phyloP scores from a whole-genome alignment of 30 jellyfish, hydroid and myxozoan species.

The Aurelia coerulea region DNA sequence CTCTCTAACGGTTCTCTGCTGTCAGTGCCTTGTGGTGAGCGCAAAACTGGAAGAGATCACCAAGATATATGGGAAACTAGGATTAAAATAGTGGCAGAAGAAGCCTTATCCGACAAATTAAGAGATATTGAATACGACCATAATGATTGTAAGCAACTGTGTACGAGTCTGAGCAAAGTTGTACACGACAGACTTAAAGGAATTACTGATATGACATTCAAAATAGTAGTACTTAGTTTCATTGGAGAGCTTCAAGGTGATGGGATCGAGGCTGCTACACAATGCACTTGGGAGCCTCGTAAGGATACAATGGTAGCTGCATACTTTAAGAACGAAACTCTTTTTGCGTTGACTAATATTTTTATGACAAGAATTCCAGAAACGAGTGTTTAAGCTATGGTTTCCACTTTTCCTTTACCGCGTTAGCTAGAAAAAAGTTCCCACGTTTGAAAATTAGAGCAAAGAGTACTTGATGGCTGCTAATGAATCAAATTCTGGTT shows the following conservation, averaged over 20 bases:
- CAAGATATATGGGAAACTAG: slow-evolving; percentile 51
- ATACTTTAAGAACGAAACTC: slow-evolving; percentile 71
- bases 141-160: slow-evolving; percentile 46
- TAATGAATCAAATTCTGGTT: too few species aligned
- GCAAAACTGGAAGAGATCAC: slow-evolving; percentile 17
- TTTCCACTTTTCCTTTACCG: background rate
- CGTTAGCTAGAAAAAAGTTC: background rate
- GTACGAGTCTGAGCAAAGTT: slow-evolving; percentile 56
- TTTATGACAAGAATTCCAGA: slow-evolving; percentile 60
- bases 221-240: slow-evolving; percentile 63
- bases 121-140: slow-evolving; percentile 54
- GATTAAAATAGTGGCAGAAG: slow-evolving; percentile 42
- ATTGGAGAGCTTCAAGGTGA: slow-evolving; percentile 80
- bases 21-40: background rate
- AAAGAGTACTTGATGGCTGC: too few species aligned
- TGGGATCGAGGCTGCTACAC: slow-evolving; percentile 88
- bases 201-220: slow-evolving; percentile 35
- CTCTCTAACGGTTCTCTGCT: background rate
- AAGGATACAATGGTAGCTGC: slow-evolving; percentile 74
- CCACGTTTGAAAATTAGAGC: too few species aligned
- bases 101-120: slow-evolving; percentile 35
- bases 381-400: slow-evolving; percentile 8
- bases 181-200: slow-evolving; percentile 76
- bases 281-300: slow-evolving; percentile 87
- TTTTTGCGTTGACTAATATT: slow-evolving; percentile 74